phyloP scores from a whole-genome alignment of 2,113 vertebrate species.

The Corvus cornix region DNA sequence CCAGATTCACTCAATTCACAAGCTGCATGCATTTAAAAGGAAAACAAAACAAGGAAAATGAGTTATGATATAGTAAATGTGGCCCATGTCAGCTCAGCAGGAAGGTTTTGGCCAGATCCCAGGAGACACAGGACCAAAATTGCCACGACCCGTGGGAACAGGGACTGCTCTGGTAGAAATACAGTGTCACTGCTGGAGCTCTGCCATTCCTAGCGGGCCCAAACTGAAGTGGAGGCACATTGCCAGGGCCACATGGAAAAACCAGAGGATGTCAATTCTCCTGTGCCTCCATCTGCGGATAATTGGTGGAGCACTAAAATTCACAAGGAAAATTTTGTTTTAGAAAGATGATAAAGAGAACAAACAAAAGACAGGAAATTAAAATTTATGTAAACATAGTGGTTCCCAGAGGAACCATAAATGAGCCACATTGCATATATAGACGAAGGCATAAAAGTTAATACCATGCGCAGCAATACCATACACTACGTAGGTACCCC shows the following conservation, averaged over 20 bases:
- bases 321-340: conserved; percentile 51
- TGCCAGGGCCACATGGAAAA: conserved; percentile 19
- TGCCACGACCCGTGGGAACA: background rate
- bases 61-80: background rate
- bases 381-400: conserved; percentile 70
- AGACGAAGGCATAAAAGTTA: conserved; percentile 65
- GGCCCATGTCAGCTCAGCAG: background rate
- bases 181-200: background rate
- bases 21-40: background rate
- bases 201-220: background rate
- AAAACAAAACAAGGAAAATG: background rate
- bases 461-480: conserved; percentile 36
- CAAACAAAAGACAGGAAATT: conserved; percentile 72
- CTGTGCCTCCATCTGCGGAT: background rate
- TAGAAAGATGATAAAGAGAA: conserved; percentile 63
- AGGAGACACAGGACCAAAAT: background rate
- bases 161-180: background rate
- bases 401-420: conserved; percentile 63
- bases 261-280: conserved; percentile 4
- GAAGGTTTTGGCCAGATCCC: background rate
- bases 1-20: background rate
- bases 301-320: conserved; percentile 51
- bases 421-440: conserved; percentile 44
- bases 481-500: background rate
- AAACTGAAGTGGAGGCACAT: fast-evolving